A percentile compares a stretch with the other conserved stretches of the same genome.
Conservation (phyloP, 2,888 invertebrate species). For the Ennomos erosarius region DNA sequence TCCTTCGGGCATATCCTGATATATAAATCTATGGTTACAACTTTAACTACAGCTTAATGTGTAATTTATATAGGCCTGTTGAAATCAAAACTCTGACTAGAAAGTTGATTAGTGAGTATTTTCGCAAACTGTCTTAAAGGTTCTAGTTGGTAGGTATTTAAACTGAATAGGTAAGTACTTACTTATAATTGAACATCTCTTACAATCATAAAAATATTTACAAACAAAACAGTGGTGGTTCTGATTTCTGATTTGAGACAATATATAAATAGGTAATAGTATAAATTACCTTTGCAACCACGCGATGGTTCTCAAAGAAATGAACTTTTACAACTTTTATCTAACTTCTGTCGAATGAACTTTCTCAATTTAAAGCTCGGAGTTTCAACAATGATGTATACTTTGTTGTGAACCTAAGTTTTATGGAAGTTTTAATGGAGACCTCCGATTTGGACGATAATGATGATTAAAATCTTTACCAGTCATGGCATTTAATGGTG, state of each 20-base stretch:
- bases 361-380: slow-evolving; percentile 44
- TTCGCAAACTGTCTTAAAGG: too few species aligned
- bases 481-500: slow-evolving; percentile 14
- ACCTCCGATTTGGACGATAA: slow-evolving; percentile 28
- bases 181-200: too few species aligned
- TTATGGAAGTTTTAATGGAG: slow-evolving; percentile 28
- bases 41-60: too few species aligned
- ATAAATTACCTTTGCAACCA: slow-evolving; percentile 26
- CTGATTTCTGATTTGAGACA: slow-evolving; percentile 13
- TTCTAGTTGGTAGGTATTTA: too few species aligned
- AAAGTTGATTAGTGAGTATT: too few species aligned
- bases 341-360: slow-evolving; percentile 33
- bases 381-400: slow-evolving; percentile 11
- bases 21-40: too few species aligned
- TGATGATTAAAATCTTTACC: slow-evolving; percentile 22
- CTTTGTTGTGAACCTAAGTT: slow-evolving; percentile 34
- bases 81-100: too few species aligned
- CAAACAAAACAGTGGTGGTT: neutral
- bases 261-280: neutral
- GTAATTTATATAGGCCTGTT: too few species aligned
- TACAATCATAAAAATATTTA: neutral
- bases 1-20: too few species aligned
- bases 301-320: slow-evolving; percentile 38
- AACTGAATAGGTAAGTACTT: too few species aligned
- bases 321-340: slow-evolving; percentile 24